Conservation (phyloP, 2,797 vertebrate genomes). For the Synanceia verrucosa region DNA sequence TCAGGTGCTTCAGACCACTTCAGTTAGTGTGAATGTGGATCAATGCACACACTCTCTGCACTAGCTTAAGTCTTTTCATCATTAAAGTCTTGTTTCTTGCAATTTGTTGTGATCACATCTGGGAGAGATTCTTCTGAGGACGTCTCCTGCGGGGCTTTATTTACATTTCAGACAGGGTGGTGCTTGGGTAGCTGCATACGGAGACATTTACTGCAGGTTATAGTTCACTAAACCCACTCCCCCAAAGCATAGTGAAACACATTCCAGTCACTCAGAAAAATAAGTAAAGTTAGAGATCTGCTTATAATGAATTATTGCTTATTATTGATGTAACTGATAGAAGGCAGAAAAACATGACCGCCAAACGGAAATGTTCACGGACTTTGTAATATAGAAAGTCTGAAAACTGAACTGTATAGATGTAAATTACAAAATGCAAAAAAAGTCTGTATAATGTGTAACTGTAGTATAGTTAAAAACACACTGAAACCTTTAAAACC, state of each 20-base stretch:
- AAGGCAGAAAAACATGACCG: conserved; percentile 11
- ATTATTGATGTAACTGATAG: conserved; percentile 9
- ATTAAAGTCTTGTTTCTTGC: conserved; percentile 23
- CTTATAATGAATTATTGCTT: conserved; percentile 19
- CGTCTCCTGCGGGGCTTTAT: conserved; percentile 24
- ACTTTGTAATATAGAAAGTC: conserved; percentile 11
- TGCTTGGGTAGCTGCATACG: conserved; percentile 31
- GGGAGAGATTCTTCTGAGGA: conserved; percentile 10
- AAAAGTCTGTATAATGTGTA: conserved; percentile 27
- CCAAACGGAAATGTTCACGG: conserved; percentile 9
- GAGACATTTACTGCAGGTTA: conserved; percentile 26
- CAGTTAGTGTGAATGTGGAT: neutral
- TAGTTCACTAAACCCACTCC: conserved; percentile 16
- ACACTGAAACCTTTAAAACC: conserved; percentile 24
- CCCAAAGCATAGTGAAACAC: conserved; percentile 12
- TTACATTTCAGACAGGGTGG: conserved; percentile 39
- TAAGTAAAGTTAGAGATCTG: neutral
- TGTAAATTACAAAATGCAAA: conserved; percentile 23
- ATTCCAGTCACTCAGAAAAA: conserved; percentile 14
- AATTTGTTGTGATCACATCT: neutral
- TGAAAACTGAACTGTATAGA: conserved; percentile 32
- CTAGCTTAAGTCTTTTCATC: too few species aligned
- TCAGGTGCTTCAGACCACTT: conserved; percentile 44
- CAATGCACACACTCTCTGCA: neutral
- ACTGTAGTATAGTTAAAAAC: conserved; percentile 32